These are phyloP conservation scores for Sebastes steindachneri DNA, from an alignment of 2,797 vertebrate genomes.

Conservation along the genomic window DNA sequence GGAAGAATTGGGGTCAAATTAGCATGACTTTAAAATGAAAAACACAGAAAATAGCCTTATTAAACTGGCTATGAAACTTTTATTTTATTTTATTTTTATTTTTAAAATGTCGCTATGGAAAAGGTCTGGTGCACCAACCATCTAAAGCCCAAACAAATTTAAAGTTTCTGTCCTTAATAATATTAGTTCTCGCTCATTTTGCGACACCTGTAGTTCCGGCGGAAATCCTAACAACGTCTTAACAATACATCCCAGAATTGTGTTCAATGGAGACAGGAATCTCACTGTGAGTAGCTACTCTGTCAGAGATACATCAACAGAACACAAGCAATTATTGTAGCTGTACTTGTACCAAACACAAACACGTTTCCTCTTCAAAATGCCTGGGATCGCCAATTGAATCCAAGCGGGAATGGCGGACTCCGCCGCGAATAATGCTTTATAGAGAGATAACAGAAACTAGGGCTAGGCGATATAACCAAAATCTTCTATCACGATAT, in stretches of 20 bases:
- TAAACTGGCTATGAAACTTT: not conserved
- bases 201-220: not conserved
- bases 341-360: not conserved
- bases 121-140: not conserved
- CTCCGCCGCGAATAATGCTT: not conserved
- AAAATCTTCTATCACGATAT: no score
- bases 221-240: not conserved
- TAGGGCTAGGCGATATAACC: no score
- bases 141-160: not conserved
- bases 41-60: not conserved
- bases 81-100: not conserved
- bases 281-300: not conserved
- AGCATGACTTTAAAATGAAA: not conserved
- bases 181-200: not conserved
- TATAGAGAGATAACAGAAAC: not conserved
- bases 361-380: not conserved
- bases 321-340: not conserved
- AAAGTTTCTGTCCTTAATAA: not conserved
- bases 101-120: not conserved
- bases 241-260: not conserved
- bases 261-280: not conserved
- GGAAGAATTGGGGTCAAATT: constrained; percentile 13
- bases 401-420: not conserved
- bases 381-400: not conserved
- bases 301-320: not conserved